Base-by-base conservation (phyloP, 92 coral and sea anemone genomes). In the Diadumene lineata region DNA sequence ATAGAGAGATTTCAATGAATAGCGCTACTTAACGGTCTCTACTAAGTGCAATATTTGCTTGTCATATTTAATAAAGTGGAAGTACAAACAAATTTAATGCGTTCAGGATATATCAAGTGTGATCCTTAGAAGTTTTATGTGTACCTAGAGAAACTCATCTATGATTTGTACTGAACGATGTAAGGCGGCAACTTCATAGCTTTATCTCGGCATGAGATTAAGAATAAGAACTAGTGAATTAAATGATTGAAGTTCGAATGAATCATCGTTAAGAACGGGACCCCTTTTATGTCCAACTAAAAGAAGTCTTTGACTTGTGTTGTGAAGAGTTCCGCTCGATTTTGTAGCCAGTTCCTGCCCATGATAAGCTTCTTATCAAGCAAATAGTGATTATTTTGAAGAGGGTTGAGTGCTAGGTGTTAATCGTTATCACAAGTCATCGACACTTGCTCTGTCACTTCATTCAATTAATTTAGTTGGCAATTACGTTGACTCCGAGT, bases 381-480 rank as follows among this genome's bases (percentile, higher is more conserved):
- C 89, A 76, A 26, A 60, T 34, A 32, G 74, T 85, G 85, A 87
- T 90, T 87, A 90, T 60, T 69, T 50, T 80, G 87, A 77, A 78
- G 89, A 75, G 83, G 81, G 70, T 75, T 86, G 96, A 81, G 76
- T 93, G 86, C 84, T 92, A 92, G 97, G 99, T 96, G 99, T 89
- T 96, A 96, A 96, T 96, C 97, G 93, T 82, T 82, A 87, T 96
- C 89, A 84, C 92, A 84, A 84, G 89, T 96, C 99, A 92, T 96
- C 97, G 86, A 93, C 97, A 96, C 97, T 92, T 96, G 82, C 80
- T 82, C 81, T 96, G 99, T 92, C 99, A 88, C 81, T 90, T 88
- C 92, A 92, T 96, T 96, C 97, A 96, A 86, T 90, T 96, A 96
- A 96, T 96, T 96, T 96, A 89, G 97, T 86, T 85, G 97, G 93